These are phyloP conservation scores for Zelleria hepariella DNA, from an alignment of 2,888 invertebrate genomes.

Conservation along the genomic window DNA sequence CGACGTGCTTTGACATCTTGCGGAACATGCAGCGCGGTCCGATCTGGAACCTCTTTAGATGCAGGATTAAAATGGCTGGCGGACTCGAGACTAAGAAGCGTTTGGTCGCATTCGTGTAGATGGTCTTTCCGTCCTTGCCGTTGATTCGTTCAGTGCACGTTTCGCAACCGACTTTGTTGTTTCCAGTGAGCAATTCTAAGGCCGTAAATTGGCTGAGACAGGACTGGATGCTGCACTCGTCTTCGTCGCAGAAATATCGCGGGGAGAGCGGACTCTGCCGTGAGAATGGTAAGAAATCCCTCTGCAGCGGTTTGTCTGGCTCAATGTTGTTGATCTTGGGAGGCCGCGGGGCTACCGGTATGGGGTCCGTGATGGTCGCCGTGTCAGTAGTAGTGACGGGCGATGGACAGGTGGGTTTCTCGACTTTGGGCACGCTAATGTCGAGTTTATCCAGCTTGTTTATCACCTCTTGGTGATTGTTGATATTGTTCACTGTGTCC, in stretches of 20 bases:
- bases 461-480: constrained; percentile 30
- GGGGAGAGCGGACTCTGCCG: constrained; percentile 71
- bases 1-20: constrained; percentile 89
- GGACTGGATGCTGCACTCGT: constrained; percentile 87
- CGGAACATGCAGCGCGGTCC: constrained; percentile 78
- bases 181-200: constrained; percentile 90
- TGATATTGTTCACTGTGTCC: constrained; percentile 26
- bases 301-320: constrained; percentile 33
- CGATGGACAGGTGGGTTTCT: constrained; percentile 34
- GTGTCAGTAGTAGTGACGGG: constrained; percentile 22
- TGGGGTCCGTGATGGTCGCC: constrained; percentile 13
- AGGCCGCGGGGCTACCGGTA: constrained; percentile 31
- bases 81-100: constrained; percentile 90
- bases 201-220: constrained; percentile 95
- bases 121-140: constrained; percentile 78
- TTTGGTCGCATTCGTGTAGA: constrained; percentile 86
- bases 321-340: constrained; percentile 43
- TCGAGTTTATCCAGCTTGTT: constrained; percentile 46
- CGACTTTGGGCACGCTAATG: constrained; percentile 30
- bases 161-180: constrained; percentile 94
- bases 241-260: constrained; percentile 80
- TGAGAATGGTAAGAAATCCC: constrained; percentile 42
- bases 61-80: constrained; percentile 94
- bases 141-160: constrained; percentile 85
- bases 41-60: constrained; percentile 96